Evolutionary conservation across 2,888 invertebrate species (phyloP).

Genomic region (Leptinotarsa haldemani): DNA sequence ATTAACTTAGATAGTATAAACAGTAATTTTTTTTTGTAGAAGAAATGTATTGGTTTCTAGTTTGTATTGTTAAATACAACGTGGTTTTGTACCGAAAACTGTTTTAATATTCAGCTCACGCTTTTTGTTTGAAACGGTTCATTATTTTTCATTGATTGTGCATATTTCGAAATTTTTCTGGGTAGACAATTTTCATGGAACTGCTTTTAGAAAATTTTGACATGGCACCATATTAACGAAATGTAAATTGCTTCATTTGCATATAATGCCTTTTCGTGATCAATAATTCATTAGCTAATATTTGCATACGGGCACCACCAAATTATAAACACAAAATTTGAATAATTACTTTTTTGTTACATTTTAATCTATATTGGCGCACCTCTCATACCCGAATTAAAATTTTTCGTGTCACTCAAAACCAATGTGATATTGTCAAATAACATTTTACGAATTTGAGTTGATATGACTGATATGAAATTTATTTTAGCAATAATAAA

Average conservation of each 20-base stretch:
- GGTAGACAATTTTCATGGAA: conserved; percentile 12
- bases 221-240: neutral
- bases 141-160: neutral
- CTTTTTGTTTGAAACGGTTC: too few relatives aligned
- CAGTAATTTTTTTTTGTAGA: too few relatives aligned
- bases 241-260: conserved; percentile 6
- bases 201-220: neutral
- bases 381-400: neutral
- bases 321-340: conserved; percentile 4
- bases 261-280: conserved; percentile 12
- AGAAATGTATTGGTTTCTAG: too few relatives aligned
- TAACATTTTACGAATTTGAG: neutral
- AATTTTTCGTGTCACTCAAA: conserved; percentile 4
- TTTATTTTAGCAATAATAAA: too few relatives aligned
- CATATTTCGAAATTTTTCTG: neutral
- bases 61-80: too few relatives aligned
- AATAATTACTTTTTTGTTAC: conserved; percentile 9
- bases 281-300: conserved; percentile 6
- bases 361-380: neutral
- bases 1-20: too few relatives aligned
- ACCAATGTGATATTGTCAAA: neutral
- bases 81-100: too few relatives aligned
- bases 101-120: too few relatives aligned
- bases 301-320: conserved; percentile 9
- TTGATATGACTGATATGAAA: neutral